phyloP scores from a whole-genome alignment of 2,113 vertebrate species.

The Microcebus ravelobensis region DNA sequence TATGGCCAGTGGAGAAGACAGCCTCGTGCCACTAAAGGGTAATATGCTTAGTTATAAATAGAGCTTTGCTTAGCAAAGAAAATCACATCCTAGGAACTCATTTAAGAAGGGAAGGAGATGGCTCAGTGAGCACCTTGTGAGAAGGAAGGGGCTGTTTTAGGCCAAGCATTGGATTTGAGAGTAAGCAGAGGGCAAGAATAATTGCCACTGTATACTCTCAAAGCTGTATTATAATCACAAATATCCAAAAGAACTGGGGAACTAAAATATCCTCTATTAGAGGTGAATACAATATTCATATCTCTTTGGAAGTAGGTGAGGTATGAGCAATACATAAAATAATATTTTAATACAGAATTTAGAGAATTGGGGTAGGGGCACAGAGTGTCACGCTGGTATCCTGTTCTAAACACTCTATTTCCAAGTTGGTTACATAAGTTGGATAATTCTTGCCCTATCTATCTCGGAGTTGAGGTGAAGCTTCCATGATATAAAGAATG shows the following conservation, averaged over 20 bases:
- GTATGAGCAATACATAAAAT: neutral
- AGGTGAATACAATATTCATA: neutral
- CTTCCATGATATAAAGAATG: neutral
- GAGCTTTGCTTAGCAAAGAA: neutral
- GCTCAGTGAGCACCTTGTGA: neutral
- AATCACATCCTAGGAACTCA: constrained; percentile 18
- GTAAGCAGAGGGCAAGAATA: neutral
- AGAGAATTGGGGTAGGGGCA: neutral
- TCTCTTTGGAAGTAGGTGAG: neutral
- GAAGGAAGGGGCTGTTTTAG: neutral
- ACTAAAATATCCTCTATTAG: neutral
- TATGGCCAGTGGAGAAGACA: neutral
- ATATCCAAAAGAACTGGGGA: neutral
- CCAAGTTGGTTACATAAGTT: neutral
- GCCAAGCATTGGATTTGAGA: neutral
- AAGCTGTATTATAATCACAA: neutral
- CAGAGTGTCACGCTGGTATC: neutral
- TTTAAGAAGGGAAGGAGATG: neutral
- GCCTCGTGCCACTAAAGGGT: neutral
- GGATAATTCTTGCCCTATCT: neutral
- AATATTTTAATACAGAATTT: constrained; percentile 33
- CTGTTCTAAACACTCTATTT: neutral
- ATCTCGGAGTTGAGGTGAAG: neutral
- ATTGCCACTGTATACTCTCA: neutral
- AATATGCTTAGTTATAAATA: neutral